Conservation (phyloP, 2,888 invertebrate species). For the Fabriciana adippe region DNA sequence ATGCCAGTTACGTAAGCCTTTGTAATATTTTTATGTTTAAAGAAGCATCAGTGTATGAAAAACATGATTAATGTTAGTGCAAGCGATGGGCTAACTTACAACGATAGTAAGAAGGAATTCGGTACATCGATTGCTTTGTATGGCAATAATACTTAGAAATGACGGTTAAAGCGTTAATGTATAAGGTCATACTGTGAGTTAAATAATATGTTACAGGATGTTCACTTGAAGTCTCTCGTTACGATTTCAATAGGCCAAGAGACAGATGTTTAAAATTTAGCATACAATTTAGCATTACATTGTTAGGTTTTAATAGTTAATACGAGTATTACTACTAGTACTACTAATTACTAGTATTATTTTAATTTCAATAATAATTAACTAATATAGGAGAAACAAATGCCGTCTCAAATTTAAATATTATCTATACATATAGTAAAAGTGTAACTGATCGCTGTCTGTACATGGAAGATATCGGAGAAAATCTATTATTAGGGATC, state of each 20-base stretch:
- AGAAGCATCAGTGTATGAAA: conserved; percentile 28
- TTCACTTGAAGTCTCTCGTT: conserved; percentile 37
- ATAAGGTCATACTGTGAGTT: neutral
- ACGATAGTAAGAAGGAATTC: neutral
- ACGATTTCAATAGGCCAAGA: conserved; percentile 32
- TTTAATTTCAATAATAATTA: too few species aligned
- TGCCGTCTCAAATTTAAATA: too few species aligned
- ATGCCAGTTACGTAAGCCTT: conserved; percentile 39
- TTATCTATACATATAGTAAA: too few species aligned
- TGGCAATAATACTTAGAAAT: neutral
- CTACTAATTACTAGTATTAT: too few species aligned
- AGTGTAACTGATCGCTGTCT: too few species aligned
- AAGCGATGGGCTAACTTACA: neutral
- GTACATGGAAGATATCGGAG: too few species aligned
- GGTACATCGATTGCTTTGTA: neutral
- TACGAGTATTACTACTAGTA: too few species aligned
- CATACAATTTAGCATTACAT: too few species aligned
- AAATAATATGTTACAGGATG: conserved; percentile 42
- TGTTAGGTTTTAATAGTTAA: too few species aligned
- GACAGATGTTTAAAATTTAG: neutral
- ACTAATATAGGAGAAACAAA: too few species aligned
- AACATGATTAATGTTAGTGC: neutral
- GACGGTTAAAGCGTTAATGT: conserved; percentile 6
- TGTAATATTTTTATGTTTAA: conserved; percentile 5
- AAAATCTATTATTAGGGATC: too few species aligned